Evolutionary conservation across 2,888 invertebrate genomes (phyloP), one percentile per base, ranked within the genome.

Genomic region (Subacronicta megacephala): DNA sequence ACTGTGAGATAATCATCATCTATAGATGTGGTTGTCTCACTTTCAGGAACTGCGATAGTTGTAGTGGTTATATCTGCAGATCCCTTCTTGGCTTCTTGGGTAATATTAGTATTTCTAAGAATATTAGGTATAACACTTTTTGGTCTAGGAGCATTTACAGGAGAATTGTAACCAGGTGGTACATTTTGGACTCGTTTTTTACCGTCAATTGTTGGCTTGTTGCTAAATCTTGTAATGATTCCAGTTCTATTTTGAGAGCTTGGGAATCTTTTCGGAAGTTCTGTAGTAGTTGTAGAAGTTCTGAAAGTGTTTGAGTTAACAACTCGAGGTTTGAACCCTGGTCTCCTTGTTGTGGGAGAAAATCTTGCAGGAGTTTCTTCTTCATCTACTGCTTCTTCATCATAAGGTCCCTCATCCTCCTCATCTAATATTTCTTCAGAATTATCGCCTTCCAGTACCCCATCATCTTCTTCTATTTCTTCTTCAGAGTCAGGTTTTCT

Each of bases 141-240:
- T 31, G 67, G 63, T 55, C 45, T 71, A 17, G 45, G 41, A 0
- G 60, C 46, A 16, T 36, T 60, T 1, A 80, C 80, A 44, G 88
- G 81, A 38, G 66, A 62, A 52, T 76, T 87, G 49, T 93, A 93
- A 20, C 92, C 94, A 43, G 85, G 75, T 10, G 93, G 93, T 10
- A 94, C 89, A 67, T 94, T 94, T 79, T 90, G 91, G 0, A 93
- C 90, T 10, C 94, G 87, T 68, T 89, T 93, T 37, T 90, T 91
- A 9, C 80, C 84, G 49, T 88, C 87, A 69, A 82, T 81, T 6
- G 77, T 66, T 13, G 88, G 82, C 70, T 85, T 90, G 40, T 85
- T 90, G 29, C 80, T 75, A 40, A 91, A 87, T 76, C 90, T 88
- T 51, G 82, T 90, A 35, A 80, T 85, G 2, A 86, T 71, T 9